These are phyloP conservation scores for Scomber scombrus DNA, from an alignment of 2,113 vertebrate genomes.

Conservation along the genomic window DNA sequence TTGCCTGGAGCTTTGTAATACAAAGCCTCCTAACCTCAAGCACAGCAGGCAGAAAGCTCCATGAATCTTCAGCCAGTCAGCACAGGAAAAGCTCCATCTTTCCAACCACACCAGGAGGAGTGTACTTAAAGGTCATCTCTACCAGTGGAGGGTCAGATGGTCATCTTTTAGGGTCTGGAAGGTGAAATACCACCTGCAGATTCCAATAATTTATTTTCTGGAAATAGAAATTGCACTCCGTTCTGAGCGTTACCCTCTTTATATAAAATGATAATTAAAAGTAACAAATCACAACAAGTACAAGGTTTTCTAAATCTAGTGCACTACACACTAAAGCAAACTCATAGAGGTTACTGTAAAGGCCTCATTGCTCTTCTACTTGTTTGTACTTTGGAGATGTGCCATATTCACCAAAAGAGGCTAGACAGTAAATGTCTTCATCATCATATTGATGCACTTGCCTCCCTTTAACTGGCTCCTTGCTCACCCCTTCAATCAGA, in stretches of 20 bases:
- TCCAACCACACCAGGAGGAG: constrained; percentile 40
- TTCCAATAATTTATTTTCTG: constrained; percentile 29
- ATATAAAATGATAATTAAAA: constrained; percentile 4
- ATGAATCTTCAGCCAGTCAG: constrained; percentile 63
- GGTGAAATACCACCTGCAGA: constrained; percentile 31
- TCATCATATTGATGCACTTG: no score
- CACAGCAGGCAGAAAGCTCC: constrained; percentile 60
- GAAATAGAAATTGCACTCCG: constrained; percentile 24
- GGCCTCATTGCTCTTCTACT: background rate
- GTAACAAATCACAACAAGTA: background rate
- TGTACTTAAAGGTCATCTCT: constrained; percentile 60
- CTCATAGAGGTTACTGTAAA: background rate
- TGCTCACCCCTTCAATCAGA: no score
- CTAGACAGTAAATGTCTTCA: no score
- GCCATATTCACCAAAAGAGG: background rate
- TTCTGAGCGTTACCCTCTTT: background rate
- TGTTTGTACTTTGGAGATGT: background rate
- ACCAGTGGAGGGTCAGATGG: constrained; percentile 43
- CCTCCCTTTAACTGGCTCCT: no score
- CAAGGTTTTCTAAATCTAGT: background rate
- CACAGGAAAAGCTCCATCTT: constrained; percentile 65
- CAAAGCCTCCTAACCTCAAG: constrained; percentile 70
- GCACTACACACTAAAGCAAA: no score
- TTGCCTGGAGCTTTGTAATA: constrained; percentile 78
- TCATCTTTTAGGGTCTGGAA: constrained; percentile 22